Evolutionary conservation across 2,113 vertebrate species (phyloP), one percentile per base, ranked within the genome.

Genomic region (Pipra filicauda): DNA sequence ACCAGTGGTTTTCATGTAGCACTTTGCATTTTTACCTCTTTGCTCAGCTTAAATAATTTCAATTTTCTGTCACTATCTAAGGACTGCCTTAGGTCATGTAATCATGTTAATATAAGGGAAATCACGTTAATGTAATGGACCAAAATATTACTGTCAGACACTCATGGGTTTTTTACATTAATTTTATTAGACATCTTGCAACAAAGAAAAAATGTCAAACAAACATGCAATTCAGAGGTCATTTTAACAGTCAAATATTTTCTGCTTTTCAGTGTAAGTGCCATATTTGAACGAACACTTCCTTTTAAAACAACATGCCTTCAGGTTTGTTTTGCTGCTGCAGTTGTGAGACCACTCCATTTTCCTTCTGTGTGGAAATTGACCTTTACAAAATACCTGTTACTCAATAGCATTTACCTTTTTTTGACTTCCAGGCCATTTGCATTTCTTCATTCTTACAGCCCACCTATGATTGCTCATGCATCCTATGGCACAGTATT

Each of bases 101-200:
- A 86, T 66, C 39, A 75, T 1, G 2, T 44, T 85, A 79, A n/a
- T 43, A 67, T 12, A 89, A 69, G 2, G 30, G 14, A 71, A 76
- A 83, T 71, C 41, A 71, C 0, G 2, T 52, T 85, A 75, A 41
- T 37, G 70, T 17, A 91, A 70, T 2, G 27, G 10, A 72, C 28
- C 37, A 28, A 46, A 91, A 95, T 26, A 87, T 46, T 46, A 43
- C 28, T 75, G 55, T 54, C 76, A 93, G 85, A 55, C 64, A 43
- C 8, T 88, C 33, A 14, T 21, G 35, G 24, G 55, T 93, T 92
- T 93, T 71, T 52, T 21, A 79, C 8, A 24, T 37, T 65, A 57
- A 62, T 64, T 95, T 95, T 97, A 97, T 96, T 97, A 91, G 77
- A 67, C 61, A 81, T n/a, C 54, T 79, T 67, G 39, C 64, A 92